Conservation (phyloP, 2,113 vertebrate genomes). For the Phasianus colchicus region DNA sequence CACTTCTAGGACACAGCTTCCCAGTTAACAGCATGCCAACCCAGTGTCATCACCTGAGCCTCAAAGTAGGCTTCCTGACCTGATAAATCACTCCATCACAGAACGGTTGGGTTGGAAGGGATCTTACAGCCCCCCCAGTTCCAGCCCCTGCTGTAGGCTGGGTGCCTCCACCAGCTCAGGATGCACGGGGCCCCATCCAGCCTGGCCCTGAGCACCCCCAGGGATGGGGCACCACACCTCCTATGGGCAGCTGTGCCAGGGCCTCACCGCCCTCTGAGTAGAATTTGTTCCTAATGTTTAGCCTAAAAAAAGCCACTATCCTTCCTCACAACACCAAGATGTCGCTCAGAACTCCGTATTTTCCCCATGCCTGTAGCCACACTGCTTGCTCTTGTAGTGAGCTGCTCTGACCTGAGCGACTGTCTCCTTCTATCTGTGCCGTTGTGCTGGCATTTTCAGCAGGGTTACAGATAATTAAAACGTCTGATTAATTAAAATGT, state of each 20-base stretch:
- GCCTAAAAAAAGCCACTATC: background rate
- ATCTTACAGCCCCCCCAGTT: no score
- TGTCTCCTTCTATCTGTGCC: background rate
- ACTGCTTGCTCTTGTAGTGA: background rate
- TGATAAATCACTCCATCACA: no score
- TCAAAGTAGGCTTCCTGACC: background rate
- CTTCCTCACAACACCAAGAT: background rate
- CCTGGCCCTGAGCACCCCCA: no score
- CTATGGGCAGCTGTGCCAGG: no score
- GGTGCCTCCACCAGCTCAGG: no score
- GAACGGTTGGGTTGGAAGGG: no score
- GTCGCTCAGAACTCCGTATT: fast-evolving
- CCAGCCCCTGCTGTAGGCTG: no score
- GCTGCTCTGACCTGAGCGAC: conserved; percentile 18
- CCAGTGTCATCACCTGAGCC: background rate
- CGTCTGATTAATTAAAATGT: conserved; percentile 49
- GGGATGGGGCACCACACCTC: no score
- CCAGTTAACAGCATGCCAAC: background rate
- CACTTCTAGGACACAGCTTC: background rate
- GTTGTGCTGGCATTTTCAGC: conserved; percentile 14
- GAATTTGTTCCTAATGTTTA: no score
- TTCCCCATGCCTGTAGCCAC: background rate
- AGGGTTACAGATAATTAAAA: conserved; percentile 56
- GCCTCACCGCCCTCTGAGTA: no score
- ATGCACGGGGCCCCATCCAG: no score